These are phyloP conservation scores for Mayetiola destructor DNA, from an alignment of 2,888 invertebrate species.

Conservation along the genomic window DNA sequence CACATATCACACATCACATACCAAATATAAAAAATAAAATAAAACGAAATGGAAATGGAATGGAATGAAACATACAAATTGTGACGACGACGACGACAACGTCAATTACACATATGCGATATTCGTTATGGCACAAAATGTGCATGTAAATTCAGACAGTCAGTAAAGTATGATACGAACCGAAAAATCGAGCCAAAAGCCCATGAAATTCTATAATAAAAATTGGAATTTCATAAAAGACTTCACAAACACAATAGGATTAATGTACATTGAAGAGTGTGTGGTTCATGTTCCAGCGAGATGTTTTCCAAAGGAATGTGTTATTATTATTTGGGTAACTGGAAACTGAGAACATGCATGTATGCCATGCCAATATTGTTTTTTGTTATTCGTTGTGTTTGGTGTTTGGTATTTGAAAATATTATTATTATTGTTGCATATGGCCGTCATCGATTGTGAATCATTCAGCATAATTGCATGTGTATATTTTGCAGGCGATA, in stretches of 20 bases:
- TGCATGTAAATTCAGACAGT: too few relatives aligned
- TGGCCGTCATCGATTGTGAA: too few relatives aligned
- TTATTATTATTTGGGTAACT: not conserved
- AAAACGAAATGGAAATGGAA: not conserved
- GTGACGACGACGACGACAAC: not conserved
- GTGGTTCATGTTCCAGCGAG: not conserved
- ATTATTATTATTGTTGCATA: not conserved
- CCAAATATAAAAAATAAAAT: not conserved
- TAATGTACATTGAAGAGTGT: not conserved
- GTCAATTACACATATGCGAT: too few relatives aligned
- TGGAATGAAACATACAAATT: not conserved
- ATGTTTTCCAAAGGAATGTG: not conserved
- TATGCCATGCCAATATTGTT: not conserved
- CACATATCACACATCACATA: too few relatives aligned
- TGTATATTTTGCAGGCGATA: too few relatives aligned
- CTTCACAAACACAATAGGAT: slow-evolving; percentile 2
- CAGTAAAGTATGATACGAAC: too few relatives aligned
- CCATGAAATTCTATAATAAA: slow-evolving; percentile 10
- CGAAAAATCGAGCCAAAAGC: not conserved
- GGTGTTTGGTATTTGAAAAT: too few relatives aligned
- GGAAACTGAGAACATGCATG: too few relatives aligned
- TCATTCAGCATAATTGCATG: too few relatives aligned
- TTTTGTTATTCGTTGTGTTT: not conserved
- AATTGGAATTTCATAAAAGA: slow-evolving; percentile 10
- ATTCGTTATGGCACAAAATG: too few relatives aligned